These are phyloP conservation scores for Datnioides undecimradiatus DNA, from an alignment of 2,113 vertebrate genomes.

Conservation along the genomic window DNA sequence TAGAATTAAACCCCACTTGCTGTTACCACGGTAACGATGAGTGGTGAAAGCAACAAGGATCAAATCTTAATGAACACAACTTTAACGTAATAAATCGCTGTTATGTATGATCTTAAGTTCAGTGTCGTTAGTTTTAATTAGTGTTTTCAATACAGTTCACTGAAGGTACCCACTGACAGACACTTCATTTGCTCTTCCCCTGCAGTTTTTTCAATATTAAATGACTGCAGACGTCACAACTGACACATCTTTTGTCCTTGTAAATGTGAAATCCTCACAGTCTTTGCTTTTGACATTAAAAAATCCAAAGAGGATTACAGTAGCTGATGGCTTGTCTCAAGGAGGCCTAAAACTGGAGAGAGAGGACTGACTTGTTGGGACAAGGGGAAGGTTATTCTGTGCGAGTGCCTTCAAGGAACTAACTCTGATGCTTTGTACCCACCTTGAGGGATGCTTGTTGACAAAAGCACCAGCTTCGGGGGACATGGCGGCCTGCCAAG, in stretches of 20 bases:
- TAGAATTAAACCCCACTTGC: too few relatives aligned
- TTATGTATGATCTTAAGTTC: too few relatives aligned
- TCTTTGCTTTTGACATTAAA: slow-evolving; percentile 8
- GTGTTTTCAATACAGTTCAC: too few relatives aligned
- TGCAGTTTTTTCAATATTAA: neutral
- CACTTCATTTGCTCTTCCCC: neutral
- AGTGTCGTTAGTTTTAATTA: too few relatives aligned
- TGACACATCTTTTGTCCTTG: neutral
- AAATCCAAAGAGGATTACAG: neutral
- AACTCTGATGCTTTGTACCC: slow-evolving; percentile 19
- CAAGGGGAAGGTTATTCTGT: slow-evolving; percentile 33
- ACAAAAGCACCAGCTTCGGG: slow-evolving; percentile 46
- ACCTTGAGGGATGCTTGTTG: slow-evolving; percentile 55
- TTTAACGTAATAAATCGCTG: too few relatives aligned
- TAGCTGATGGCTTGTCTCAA: neutral
- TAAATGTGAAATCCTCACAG: neutral
- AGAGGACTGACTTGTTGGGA: slow-evolving; percentile 13
- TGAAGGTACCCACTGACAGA: neutral
- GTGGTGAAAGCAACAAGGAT: too few relatives aligned
- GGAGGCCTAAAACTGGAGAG: slow-evolving; percentile 13
- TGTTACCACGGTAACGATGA: too few relatives aligned
- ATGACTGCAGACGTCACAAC: too few relatives aligned
- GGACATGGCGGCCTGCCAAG: slow-evolving; percentile 29
- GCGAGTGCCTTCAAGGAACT: slow-evolving; percentile 25
- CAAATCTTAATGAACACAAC: too few relatives aligned